Percentiles rank a stretch among this genome's conserved stretches.
Conservation (phyloP, 2,888 invertebrate genomes). For the Galeruca laticollis region DNA sequence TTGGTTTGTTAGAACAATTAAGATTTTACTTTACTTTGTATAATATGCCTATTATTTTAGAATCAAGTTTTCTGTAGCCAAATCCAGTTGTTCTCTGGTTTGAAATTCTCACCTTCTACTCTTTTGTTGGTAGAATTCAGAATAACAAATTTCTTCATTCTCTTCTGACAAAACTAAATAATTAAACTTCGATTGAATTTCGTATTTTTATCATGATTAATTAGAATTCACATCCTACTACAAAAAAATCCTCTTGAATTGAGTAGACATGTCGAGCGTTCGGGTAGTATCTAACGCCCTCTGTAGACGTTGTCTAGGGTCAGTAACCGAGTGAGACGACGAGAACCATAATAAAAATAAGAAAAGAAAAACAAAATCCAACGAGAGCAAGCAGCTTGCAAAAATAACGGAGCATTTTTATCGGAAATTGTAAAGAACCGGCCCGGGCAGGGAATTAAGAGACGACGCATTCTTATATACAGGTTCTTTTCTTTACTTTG, state of each 20-base stretch:
- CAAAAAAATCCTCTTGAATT: not conserved
- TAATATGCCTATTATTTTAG: no score
- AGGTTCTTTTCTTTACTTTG: constrained; percentile 45
- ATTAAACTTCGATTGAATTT: no score
- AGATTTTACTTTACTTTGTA: no score
- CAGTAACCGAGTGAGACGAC: constrained; percentile 62
- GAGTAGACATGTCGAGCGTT: constrained; percentile 46
- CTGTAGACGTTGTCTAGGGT: constrained; percentile 60
- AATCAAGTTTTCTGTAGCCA: no score
- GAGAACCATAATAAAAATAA: constrained; percentile 64
- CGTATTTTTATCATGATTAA: not conserved
- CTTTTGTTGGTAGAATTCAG: no score
- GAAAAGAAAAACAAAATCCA: constrained; percentile 60
- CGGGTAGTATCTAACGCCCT: constrained; percentile 57
- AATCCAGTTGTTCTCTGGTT: no score
- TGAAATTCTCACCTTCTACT: no score
- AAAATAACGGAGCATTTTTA: constrained; percentile 68
- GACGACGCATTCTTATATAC: constrained; percentile 55
- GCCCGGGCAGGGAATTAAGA: constrained; percentile 61
- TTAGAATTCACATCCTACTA: not conserved
- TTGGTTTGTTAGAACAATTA: no score
- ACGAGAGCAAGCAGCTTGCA: constrained; percentile 60
- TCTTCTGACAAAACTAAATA: no score
- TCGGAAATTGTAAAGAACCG: constrained; percentile 64
- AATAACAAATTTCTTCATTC: no score